Percentiles rank a stretch among this genome's conserved stretches.
phyloP scores from a whole-genome alignment of 2,113 vertebrate genomes.

The Aptenodytes patagonicus region DNA sequence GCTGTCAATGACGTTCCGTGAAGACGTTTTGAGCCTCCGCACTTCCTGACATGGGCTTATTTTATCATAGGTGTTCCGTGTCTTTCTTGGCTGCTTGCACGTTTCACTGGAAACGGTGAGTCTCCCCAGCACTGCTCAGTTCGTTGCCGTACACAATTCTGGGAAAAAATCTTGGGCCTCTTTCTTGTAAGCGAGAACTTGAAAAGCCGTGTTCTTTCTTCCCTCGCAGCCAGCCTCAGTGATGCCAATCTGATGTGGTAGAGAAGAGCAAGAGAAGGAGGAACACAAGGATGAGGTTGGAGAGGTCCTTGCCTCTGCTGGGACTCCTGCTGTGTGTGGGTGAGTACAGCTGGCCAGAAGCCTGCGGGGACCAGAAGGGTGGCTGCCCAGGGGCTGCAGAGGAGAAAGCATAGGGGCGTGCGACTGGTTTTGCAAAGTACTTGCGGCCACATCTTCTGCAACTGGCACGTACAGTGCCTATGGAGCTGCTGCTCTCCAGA shows the following conservation, averaged over 20 bases:
- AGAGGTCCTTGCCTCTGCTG: background rate
- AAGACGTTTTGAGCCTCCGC: background rate
- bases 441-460: background rate
- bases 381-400: background rate
- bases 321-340: slow-evolving; percentile 14
- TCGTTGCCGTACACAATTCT: background rate
- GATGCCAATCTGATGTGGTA: background rate
- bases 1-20: background rate
- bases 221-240: background rate
- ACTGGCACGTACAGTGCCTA: accelerated
- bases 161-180: background rate
- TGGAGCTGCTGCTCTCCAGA: background rate
- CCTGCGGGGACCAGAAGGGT: background rate
- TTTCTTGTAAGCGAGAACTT: background rate
- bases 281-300: background rate
- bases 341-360: background rate
- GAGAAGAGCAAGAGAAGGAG: background rate
- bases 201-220: background rate
- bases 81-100: background rate
- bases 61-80: background rate
- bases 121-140: background rate
- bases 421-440: background rate
- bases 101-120: background rate
- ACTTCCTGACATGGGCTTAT: slow-evolving; percentile 42
- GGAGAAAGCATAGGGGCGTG: too few relatives aligned